Evolutionary conservation across 2,113 vertebrate genomes (phyloP).

Genomic region (Hassar affinis): DNA sequence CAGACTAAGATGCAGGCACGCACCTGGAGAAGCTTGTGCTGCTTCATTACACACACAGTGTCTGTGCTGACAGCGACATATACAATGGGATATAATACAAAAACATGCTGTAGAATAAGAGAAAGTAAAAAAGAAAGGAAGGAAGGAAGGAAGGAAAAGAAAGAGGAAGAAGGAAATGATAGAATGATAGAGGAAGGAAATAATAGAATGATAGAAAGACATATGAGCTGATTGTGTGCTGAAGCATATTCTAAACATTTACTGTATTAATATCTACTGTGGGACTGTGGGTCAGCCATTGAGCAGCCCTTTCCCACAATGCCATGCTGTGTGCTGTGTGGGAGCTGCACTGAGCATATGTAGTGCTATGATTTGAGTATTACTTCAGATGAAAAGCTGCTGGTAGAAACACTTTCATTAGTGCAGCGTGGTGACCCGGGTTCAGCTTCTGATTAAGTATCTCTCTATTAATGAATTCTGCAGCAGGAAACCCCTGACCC

Average conservation of each 20-base stretch:
- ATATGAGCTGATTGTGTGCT: conserved; percentile 47
- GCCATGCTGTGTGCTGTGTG: conserved; percentile 48
- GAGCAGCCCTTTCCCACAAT: conserved; percentile 64
- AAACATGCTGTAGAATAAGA: conserved; percentile 18
- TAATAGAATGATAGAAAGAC: background rate
- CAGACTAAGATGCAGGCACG: conserved; percentile 43
- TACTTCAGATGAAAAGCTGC: conserved; percentile 77
- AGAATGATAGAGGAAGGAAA: background rate
- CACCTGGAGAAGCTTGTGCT: conserved; percentile 34
- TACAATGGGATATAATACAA: conserved; percentile 48
- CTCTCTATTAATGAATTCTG: conserved; percentile 79
- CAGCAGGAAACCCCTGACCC: conserved; percentile 76
- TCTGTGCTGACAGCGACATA: conserved; percentile 45
- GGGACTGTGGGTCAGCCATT: conserved; percentile 61
- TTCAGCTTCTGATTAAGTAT: conserved; percentile 76
- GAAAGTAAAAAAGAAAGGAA: background rate
- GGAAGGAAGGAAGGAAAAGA: background rate
- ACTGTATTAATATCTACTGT: conserved; percentile 66
- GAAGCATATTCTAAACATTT: conserved; percentile 69
- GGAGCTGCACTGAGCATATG: conserved; percentile 50
- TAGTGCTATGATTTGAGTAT: conserved; percentile 73
- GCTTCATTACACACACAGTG: conserved; percentile 66
- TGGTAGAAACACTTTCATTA: conserved; percentile 80
- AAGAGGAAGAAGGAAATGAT: background rate
- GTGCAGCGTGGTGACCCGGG: conserved; percentile 64